Percentiles rank a stretch among this genome's conserved stretches.
Conservation (phyloP, 2,888 invertebrate species). For the Drymonia ruficornis region DNA sequence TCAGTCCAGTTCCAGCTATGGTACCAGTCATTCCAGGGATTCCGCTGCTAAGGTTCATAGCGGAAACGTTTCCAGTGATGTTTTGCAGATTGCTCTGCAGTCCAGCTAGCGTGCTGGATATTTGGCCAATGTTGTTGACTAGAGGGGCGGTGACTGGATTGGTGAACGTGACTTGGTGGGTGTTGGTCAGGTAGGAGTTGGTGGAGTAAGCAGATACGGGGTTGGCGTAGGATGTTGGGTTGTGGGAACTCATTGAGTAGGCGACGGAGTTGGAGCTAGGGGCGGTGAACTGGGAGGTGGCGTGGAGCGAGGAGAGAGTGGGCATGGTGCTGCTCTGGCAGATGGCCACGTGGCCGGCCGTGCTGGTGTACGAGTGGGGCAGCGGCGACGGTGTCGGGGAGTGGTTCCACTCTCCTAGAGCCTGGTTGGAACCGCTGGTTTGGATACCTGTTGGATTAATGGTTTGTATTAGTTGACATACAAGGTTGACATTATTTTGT, state of each 20-base stretch:
- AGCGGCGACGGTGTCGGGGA: slow-evolving; percentile 85
- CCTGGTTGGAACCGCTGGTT: slow-evolving; percentile 89
- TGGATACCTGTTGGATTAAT: slow-evolving; percentile 78
- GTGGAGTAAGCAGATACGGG: slow-evolving; percentile 79
- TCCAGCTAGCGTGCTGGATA: slow-evolving; percentile 78
- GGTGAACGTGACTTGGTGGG: slow-evolving; percentile 82
- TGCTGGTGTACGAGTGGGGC: slow-evolving; percentile 83
- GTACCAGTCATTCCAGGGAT: slow-evolving; percentile 79
- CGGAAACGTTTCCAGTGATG: slow-evolving; percentile 73
- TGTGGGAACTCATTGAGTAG: slow-evolving; percentile 81
- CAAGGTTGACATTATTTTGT: too few species aligned
- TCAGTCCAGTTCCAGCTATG: slow-evolving; percentile 76
- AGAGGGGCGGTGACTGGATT: slow-evolving; percentile 79
- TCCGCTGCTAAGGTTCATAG: slow-evolving; percentile 71
- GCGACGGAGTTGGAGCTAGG: slow-evolving; percentile 79
- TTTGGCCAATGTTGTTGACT: slow-evolving; percentile 79
- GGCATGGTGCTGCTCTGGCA: slow-evolving; percentile 88
- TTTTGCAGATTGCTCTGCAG: slow-evolving; percentile 79
- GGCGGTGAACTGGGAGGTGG: slow-evolving; percentile 73
- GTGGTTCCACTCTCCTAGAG: slow-evolving; percentile 85
- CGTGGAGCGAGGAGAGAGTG: slow-evolving; percentile 81
- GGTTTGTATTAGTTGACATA: not conserved
- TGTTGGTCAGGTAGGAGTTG: slow-evolving; percentile 71
- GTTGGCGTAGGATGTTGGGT: slow-evolving; percentile 81
- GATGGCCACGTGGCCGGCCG: slow-evolving; percentile 70